Percentiles rank a stretch among this genome's conserved stretches.
Conservation (phyloP, 2,113 vertebrate species). For the Dolichotis patagonum region DNA sequence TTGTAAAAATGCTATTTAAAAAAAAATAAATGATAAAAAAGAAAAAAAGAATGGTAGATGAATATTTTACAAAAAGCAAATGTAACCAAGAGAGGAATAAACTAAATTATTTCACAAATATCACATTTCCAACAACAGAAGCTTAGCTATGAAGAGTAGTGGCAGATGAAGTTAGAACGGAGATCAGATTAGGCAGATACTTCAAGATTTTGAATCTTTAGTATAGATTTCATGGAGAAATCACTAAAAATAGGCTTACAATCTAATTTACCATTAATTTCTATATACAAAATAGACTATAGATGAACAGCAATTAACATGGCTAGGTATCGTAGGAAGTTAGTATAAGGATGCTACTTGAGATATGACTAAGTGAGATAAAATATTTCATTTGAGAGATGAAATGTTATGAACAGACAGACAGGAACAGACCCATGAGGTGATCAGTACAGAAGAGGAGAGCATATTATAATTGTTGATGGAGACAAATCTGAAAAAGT, state of each 20-base stretch:
- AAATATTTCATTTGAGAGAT: background rate
- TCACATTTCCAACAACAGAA: background rate
- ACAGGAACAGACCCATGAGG: background rate
- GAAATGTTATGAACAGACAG: background rate
- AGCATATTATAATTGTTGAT: background rate
- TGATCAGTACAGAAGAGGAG: background rate
- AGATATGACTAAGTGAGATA: background rate
- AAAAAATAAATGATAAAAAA: background rate
- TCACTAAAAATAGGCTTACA: background rate
- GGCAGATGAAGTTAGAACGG: background rate
- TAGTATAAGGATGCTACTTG: background rate
- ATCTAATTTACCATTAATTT: background rate
- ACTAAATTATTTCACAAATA: background rate
- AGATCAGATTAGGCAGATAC: background rate
- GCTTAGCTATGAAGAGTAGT: background rate
- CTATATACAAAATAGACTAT: background rate
- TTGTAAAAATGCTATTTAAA: background rate
- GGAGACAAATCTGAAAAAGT: background rate
- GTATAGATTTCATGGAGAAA: conserved; percentile 3
- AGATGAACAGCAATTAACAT: background rate
- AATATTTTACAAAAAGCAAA: background rate
- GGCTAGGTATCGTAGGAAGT: background rate
- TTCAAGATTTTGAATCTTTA: background rate
- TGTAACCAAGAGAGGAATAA: background rate
- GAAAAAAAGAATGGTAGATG: background rate